phyloP scores from a whole-genome alignment of 1,140 invertebrate species.

The Rhagoletis pomonella region DNA sequence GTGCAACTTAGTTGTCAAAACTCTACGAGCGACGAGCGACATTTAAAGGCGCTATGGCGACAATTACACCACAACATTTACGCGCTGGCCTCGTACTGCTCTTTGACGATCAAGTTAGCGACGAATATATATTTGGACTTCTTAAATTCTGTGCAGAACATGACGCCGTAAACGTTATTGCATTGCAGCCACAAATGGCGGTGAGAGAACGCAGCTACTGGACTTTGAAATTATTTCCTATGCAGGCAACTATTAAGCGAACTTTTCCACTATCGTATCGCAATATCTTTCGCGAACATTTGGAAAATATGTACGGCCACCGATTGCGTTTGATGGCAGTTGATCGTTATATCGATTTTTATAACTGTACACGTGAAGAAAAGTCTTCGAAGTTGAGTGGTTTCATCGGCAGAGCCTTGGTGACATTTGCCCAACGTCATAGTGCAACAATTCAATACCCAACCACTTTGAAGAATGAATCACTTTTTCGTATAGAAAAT shows the following conservation, averaged over 20 bases:
- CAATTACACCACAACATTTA: background rate
- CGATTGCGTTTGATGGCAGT: background rate
- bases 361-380: background rate
- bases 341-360: background rate
- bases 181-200: background rate
- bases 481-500: background rate
- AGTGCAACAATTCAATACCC: background rate
- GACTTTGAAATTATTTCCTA: background rate
- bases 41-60: background rate
- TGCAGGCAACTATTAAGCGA: background rate
- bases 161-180: background rate
- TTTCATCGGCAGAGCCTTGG: background rate
- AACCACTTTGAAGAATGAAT: background rate
- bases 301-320: background rate
- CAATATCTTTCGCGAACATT: background rate
- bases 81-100: background rate
- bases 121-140: background rate
- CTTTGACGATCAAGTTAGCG: background rate
- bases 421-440: background rate
- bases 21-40: background rate
- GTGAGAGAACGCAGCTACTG: background rate
- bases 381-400: background rate
- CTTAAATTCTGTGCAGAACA: background rate
- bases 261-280: background rate
- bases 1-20: background rate